phyloP scores from a whole-genome alignment of 1,140 invertebrate species.

The Chironomus striatipennis region DNA sequence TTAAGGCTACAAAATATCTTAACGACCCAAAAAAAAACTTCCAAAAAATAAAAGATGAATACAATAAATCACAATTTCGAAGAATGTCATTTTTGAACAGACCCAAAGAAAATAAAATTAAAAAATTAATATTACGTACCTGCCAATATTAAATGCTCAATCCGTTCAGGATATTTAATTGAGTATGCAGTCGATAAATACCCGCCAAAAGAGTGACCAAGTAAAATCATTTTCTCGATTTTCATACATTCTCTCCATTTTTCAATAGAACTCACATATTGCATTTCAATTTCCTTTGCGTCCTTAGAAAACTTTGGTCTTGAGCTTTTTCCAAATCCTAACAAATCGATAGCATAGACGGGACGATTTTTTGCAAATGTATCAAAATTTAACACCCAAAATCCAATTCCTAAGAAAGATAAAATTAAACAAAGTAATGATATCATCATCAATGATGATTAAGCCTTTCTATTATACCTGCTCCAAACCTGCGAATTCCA shows the following conservation, averaged over 20 bases:
- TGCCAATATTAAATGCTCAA: conserved; percentile 73
- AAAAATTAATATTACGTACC: conserved; percentile 33
- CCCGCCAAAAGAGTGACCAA: conserved; percentile 82
- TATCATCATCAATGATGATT: no score
- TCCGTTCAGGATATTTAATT: conserved; percentile 57
- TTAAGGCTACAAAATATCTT: no score
- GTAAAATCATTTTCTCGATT: conserved; percentile 66
- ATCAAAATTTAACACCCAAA: conserved; percentile 76
- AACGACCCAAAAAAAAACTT: no score
- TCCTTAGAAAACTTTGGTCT: conserved; percentile 63
- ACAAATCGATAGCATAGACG: conserved; percentile 76
- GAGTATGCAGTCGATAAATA: conserved; percentile 73
- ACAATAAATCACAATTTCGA: no score
- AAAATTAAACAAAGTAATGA: no score
- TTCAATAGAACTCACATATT: conserved; percentile 5
- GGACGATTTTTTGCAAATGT: conserved; percentile 54
- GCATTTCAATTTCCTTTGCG: conserved; percentile 24
- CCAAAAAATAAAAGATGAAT: no score
- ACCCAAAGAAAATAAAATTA: neutral
- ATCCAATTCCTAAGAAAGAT: conserved; percentile 54
- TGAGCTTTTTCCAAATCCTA: conserved; percentile 78
- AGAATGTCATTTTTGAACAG: no score
- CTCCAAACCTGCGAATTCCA: no score
- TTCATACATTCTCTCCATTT: conserved; percentile 67
- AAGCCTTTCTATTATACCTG: no score